These are phyloP conservation scores for Drosophila guanche DNA, from an alignment of 1,140 invertebrate genomes.

Conservation along the genomic window DNA sequence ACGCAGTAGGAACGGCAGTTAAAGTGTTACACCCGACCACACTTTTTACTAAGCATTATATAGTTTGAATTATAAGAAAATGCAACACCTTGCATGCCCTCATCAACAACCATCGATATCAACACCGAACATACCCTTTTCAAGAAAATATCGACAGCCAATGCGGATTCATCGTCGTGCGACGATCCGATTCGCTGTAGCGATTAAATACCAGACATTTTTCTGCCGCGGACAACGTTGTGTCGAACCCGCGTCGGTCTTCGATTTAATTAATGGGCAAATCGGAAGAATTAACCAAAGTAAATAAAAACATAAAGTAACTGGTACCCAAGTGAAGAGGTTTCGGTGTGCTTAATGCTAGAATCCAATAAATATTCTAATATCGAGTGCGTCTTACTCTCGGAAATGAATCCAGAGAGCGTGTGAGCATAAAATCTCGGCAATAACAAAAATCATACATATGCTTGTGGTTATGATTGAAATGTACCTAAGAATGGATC, in stretches of 20 bases:
- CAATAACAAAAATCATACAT: constrained; percentile 75
- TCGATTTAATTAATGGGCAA: constrained; percentile 55
- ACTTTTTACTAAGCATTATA: too few species aligned
- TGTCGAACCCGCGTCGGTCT: constrained; percentile 17
- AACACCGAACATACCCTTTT: too few species aligned
- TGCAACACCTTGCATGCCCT: too few species aligned
- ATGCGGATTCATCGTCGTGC: too few species aligned
- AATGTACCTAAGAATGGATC: constrained; percentile 25
- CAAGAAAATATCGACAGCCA: too few species aligned
- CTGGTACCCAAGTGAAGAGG: constrained; percentile 7
- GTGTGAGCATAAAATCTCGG: constrained; percentile 74
- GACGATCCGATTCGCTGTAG: too few species aligned
- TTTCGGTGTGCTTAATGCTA: constrained; percentile 3
- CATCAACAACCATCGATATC: too few species aligned
- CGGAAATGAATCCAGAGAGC: constrained; percentile 23
- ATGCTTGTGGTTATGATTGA: constrained; percentile 50
- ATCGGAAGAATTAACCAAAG: constrained; percentile 42
- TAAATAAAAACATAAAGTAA: constrained; percentile 19
- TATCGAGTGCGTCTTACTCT: constrained; percentile 30
- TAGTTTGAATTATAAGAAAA: too few species aligned
- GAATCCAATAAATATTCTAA: constrained; percentile 36
- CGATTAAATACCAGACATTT: too few species aligned
- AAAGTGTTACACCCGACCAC: too few species aligned
- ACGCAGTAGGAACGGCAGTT: too few species aligned
- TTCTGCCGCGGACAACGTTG: not conserved